phyloP scores from a whole-genome alignment of 2,113 vertebrate genomes.

The Otus sunia region DNA sequence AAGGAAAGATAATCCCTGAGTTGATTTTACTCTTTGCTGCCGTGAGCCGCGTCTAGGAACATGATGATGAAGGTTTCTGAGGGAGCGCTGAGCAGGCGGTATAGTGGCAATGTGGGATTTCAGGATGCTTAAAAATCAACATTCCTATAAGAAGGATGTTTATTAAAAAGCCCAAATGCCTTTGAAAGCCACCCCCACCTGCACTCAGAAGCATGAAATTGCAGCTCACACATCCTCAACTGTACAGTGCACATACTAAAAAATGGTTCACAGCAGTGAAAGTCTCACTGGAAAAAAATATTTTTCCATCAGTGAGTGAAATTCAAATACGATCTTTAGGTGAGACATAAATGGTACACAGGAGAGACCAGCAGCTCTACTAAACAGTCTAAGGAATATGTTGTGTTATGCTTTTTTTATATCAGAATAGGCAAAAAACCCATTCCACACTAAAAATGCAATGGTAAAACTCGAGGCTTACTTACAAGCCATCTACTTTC shows the following conservation, averaged over 20 bases:
- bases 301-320: background rate
- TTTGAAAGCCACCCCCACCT: background rate
- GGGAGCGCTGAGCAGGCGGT: rapidly evolving
- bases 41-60: background rate
- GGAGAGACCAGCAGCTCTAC: background rate
- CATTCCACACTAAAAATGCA: background rate
- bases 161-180: background rate
- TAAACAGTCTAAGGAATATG: background rate
- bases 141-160: background rate
- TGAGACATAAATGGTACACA: background rate
- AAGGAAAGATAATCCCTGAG: background rate
- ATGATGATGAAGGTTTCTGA: background rate
- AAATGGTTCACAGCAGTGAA: background rate
- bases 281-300: background rate
- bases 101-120: background rate
- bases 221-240: background rate
- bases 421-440: background rate
- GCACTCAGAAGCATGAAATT: background rate
- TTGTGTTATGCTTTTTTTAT: background rate
- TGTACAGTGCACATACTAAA: rapidly evolving
- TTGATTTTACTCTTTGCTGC: background rate
- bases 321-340: background rate
- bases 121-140: background rate
- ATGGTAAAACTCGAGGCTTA: background rate
- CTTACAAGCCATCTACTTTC: background rate